Evolutionary conservation across 2,113 vertebrate species (phyloP).

Genomic region (Peucedramus taeniatus): DNA sequence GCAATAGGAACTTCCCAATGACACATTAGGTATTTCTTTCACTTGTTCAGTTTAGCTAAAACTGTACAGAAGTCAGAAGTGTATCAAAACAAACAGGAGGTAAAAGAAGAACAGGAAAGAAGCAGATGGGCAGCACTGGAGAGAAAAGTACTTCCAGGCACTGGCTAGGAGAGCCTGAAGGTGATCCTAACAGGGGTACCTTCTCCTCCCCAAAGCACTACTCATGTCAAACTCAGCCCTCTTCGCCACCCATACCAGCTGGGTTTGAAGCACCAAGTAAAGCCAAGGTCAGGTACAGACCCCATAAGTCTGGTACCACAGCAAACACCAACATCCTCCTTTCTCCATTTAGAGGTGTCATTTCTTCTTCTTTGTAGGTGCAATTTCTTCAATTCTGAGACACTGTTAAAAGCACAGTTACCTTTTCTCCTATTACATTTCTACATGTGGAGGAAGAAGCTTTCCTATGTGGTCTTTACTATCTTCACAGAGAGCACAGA

Average conservation of each 20-base stretch:
- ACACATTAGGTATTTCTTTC: not conserved
- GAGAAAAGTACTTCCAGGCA: not conserved
- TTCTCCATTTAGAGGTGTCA: not conserved
- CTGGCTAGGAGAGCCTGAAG: not conserved
- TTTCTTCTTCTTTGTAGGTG: not conserved
- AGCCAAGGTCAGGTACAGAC: not conserved
- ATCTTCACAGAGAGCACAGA: not conserved
- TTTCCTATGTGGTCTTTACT: not conserved
- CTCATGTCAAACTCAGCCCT: rapidly evolving
- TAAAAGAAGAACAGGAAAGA: not conserved
- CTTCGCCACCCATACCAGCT: not conserved
- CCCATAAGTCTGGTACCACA: not conserved
- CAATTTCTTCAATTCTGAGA: not conserved
- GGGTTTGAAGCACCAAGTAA: not conserved
- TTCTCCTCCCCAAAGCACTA: not conserved
- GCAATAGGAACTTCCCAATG: not conserved
- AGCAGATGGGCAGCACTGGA: not conserved
- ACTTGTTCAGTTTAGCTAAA: not conserved
- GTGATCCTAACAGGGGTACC: not conserved
- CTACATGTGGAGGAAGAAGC: not conserved
- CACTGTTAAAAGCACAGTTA: not conserved
- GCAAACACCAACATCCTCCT: not conserved
- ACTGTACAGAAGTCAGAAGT: not conserved
- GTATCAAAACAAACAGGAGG: rapidly evolving
- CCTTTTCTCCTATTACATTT: not conserved